Percentiles rank a stretch among this genome's conserved stretches.
Evolutionary conservation across 2,888 invertebrate genomes (phyloP).

Genomic region (Autographa gamma): DNA sequence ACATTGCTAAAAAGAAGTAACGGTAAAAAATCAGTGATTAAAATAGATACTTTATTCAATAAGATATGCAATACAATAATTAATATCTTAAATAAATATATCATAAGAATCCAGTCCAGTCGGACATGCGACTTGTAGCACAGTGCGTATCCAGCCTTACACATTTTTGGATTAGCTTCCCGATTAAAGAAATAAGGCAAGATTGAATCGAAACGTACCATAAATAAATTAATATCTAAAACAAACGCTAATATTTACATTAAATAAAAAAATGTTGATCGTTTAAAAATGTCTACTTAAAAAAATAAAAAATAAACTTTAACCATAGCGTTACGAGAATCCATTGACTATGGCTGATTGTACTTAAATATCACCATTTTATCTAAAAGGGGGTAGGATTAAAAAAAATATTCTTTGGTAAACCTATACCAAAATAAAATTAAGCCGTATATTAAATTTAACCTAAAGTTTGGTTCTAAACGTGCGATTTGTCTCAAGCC

Average conservation of each 20-base stretch:
- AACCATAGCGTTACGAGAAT: slow-evolving; percentile 63
- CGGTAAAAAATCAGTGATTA: background rate
- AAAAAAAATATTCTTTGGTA: slow-evolving; percentile 73
- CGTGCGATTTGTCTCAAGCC: slow-evolving; percentile 37
- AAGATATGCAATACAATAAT: background rate
- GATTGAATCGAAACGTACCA: slow-evolving; percentile 46
- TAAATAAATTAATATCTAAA: slow-evolving; percentile 60
- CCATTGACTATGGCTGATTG: slow-evolving; percentile 74
- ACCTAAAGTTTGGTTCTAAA: slow-evolving; percentile 54
- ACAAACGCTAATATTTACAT: slow-evolving; percentile 61
- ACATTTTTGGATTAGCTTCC: slow-evolving; percentile 35
- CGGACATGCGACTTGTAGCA: slow-evolving; percentile 30
- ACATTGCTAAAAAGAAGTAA: background rate
- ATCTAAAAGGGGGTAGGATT: slow-evolving; percentile 52
- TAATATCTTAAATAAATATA: background rate
- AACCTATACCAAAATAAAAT: slow-evolving; percentile 64
- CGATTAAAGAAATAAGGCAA: slow-evolving; percentile 52
- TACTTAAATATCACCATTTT: slow-evolving; percentile 77
- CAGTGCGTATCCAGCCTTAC: slow-evolving; percentile 24
- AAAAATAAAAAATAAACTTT: slow-evolving; percentile 65
- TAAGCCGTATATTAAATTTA: slow-evolving; percentile 55
- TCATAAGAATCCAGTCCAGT: background rate
- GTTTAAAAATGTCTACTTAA: slow-evolving; percentile 65
- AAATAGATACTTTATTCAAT: background rate
- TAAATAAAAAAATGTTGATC: slow-evolving; percentile 57